Evolutionary conservation across 2,888 invertebrate species (phyloP).

Genomic region (Megastigmus dorsalis): DNA sequence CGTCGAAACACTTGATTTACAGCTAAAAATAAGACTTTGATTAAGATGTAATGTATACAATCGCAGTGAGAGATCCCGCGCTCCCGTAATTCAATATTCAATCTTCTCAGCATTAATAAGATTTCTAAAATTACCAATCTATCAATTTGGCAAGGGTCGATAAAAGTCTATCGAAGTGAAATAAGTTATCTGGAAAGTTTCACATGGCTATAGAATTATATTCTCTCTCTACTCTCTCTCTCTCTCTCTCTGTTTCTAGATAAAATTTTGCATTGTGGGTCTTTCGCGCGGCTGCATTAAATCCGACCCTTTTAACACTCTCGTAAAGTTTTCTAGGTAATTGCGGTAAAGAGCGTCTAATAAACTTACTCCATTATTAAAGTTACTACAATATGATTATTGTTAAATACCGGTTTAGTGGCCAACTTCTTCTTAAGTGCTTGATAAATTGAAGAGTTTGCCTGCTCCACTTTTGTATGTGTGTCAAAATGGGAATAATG

Average conservation of each 20-base stretch:
- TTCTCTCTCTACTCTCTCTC: too few species aligned
- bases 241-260: neutral
- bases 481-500: too few species aligned
- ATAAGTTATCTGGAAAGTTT: slow-evolving; percentile 18
- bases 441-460: too few species aligned
- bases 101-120: neutral
- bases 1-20: neutral
- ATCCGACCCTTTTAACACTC: neutral
- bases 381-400: too few species aligned
- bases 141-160: neutral
- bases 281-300: neutral
- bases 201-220: neutral
- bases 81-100: slow-evolving; percentile 16
- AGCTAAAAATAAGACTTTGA: neutral
- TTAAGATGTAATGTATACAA: neutral
- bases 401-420: too few species aligned
- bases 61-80: too few species aligned
- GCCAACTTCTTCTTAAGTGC: too few species aligned
- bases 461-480: too few species aligned
- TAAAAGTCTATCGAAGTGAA: slow-evolving; percentile 11
- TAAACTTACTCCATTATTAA: too few species aligned
- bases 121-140: slow-evolving; percentile 7
- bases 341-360: too few species aligned
- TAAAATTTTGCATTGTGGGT: neutral
- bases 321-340: neutral